Evolutionary conservation across 2,888 invertebrate genomes (phyloP), one percentile per base, ranked within the genome.

Genomic region (Meteorus colon): DNA sequence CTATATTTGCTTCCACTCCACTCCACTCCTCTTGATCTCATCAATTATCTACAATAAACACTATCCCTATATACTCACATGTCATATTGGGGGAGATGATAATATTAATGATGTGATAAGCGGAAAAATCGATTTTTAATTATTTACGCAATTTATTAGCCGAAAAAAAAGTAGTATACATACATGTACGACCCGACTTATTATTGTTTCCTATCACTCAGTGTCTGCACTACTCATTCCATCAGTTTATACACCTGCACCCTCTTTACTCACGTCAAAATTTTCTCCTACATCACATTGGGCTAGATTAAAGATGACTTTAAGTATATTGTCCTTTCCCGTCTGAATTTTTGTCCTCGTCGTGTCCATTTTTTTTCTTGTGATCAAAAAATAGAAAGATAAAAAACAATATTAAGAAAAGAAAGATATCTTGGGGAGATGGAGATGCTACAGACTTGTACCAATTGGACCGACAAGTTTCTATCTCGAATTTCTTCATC

Each of bases 401-500:
- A 55, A 55, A 19, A 55, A 24, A 24, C 24, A 24, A 55, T n/a
- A 24, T 55, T 55, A 6, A 19, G 24, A 6, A 2, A 24, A 1
- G n/a, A 8, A 19, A 8, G 4, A 55, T 55, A 55, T 55, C n/a
- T 55, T n/a, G n/a, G 1, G 8, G 19, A 19, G 55, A 55, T 55
- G 55, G 55, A 55, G 19, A 55, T 55, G 24, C 3, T 16, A 12
- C 31, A 62, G 6, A 62, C 62, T 62, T 3, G 6, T 16, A 29
- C 27, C 27, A 62, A 29, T 62, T 31, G 29, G 14, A 14, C 2
- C 0, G 29, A 62, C n/a, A 62, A 62, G 62, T 62, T 62, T 62
- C 62, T 16, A 29, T 62, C 31, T 62, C 62, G 6, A n/a, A 29
- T 62, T 62, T 62, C 62, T 29, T 16, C 62, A 62, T 62, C 31